Percentiles rank a stretch among this genome's conserved stretches.
These are phyloP conservation scores for Acipenser transmontanus DNA, from an alignment of 2,797 vertebrate genomes.

Conservation along the genomic window DNA sequence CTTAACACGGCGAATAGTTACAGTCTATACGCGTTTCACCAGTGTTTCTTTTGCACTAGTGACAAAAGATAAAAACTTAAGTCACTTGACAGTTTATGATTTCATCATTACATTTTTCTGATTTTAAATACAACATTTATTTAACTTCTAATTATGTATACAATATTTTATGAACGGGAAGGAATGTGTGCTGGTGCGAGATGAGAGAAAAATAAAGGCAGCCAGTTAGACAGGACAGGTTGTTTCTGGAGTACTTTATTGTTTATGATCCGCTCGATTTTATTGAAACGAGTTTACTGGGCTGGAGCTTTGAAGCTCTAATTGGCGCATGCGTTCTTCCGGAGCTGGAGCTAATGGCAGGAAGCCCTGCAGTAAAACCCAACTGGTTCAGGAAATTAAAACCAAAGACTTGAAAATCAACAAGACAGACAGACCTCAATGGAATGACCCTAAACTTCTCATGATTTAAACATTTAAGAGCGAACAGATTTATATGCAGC, in stretches of 20 bases:
- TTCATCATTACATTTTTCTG: constrained; percentile 55
- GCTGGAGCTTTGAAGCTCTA: constrained; percentile 88
- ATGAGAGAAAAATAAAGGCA: constrained; percentile 17
- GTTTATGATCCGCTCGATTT: constrained; percentile 93
- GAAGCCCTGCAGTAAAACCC: constrained; percentile 93
- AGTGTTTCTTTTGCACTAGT: too few relatives aligned
- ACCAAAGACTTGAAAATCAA: constrained; percentile 82
- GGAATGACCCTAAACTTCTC: constrained; percentile 72
- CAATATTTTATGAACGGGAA: constrained; percentile 53
- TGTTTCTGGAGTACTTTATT: constrained; percentile 76
- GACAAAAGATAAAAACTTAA: too few relatives aligned
- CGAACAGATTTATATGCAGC: constrained; percentile 61
- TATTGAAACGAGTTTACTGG: constrained; percentile 88
- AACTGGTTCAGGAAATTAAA: constrained; percentile 99
- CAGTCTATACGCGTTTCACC: too few relatives aligned
- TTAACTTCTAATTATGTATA: constrained; percentile 50
- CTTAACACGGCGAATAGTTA: too few relatives aligned
- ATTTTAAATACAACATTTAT: constrained; percentile 52
- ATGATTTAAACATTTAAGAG: constrained; percentile 63
- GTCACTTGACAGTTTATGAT: too few relatives aligned
- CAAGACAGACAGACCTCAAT: constrained; percentile 68
- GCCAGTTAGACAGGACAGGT: constrained; percentile 61
- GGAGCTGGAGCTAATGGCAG: constrained; percentile 88
- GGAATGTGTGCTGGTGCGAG: constrained; percentile 48
- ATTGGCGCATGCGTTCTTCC: constrained; percentile 98